Conservation (phyloP, 1,140 invertebrate species). For the Drosophila kepulauana region DNA sequence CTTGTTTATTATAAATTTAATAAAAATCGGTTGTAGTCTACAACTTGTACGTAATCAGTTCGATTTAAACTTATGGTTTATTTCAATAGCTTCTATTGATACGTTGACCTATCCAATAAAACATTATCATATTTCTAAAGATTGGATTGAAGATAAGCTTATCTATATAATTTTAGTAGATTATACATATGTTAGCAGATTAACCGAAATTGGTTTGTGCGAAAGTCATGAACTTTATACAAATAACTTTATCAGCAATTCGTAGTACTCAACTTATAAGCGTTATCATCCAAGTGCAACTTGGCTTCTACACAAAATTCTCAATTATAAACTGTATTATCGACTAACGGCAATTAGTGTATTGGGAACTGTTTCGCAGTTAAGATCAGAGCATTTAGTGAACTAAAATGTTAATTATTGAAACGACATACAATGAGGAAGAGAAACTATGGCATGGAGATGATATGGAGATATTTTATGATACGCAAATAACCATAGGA, state of each 20-base stretch:
- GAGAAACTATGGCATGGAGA: slow-evolving; percentile 20
- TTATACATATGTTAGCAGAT: not conserved
- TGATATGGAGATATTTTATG: not conserved
- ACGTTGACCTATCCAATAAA: slow-evolving; percentile 45
- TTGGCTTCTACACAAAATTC: not conserved
- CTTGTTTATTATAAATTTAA: too few relatives aligned
- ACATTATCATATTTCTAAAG: slow-evolving; percentile 17
- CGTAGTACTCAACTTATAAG: not conserved
- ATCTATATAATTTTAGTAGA: not conserved
- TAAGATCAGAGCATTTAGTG: not conserved
- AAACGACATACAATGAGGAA: slow-evolving; percentile 23
- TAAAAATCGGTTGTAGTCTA: too few relatives aligned
- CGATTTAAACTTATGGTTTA: not conserved
- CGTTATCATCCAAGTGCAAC: not conserved
- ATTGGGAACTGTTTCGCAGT: not conserved
- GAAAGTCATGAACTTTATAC: not conserved
- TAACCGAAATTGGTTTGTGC: not conserved
- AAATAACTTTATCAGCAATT: slow-evolving; percentile 1
- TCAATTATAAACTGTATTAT: not conserved
- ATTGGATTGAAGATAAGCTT: not conserved
- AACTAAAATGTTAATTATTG: slow-evolving; percentile 25
- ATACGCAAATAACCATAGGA: not conserved
- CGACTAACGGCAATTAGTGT: slow-evolving; percentile 1
- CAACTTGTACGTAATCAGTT: too few relatives aligned
- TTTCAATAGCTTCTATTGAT: not conserved